Evolutionary conservation across 2,113 vertebrate genomes (phyloP).

Genomic region (Speoplatyrhinus poulsoni): DNA sequence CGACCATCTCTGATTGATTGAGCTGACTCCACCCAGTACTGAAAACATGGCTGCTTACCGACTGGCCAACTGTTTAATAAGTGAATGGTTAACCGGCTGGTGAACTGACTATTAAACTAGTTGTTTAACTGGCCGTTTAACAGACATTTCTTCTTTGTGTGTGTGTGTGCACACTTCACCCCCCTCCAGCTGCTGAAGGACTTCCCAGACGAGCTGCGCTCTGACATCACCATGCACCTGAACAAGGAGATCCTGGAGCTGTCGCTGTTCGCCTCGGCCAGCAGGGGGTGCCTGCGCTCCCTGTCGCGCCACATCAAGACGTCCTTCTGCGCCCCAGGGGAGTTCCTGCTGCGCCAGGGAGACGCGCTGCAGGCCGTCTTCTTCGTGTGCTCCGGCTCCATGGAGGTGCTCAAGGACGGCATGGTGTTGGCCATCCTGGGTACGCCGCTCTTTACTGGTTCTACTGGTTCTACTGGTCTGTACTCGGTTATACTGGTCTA

Average conservation of each 20-base stretch:
- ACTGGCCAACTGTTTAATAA: conserved; percentile 1
- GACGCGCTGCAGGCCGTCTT: conserved; percentile 98
- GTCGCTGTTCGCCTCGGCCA: conserved; percentile 92
- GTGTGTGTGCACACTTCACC: no score
- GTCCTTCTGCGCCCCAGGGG: conserved; percentile 95
- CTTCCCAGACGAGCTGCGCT: conserved; percentile 95
- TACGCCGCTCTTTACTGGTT: conserved; percentile 63
- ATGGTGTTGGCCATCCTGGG: conserved; percentile 97
- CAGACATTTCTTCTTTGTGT: not conserved
- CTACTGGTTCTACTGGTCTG: no score
- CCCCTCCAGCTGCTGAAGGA: conserved; percentile 89
- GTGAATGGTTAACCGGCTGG: no score
- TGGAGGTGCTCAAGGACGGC: conserved; percentile 97
- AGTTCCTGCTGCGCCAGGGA: conserved; percentile 94
- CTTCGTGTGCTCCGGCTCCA: conserved; percentile 97
- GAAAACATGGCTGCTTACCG: not conserved
- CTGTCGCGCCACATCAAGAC: conserved; percentile 98
- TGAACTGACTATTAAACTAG: no score
- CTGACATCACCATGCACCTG: conserved; percentile 98
- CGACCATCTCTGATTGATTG: conserved; percentile 51
- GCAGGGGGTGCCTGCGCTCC: conserved; percentile 94
- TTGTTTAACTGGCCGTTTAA: not conserved
- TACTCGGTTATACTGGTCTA: not conserved
- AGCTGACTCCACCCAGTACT: conserved; percentile 37
- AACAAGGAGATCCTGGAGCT: conserved; percentile 98